A percentile compares a stretch with the other conserved stretches of the same genome.
phyloP scores from a whole-genome alignment of 2,797 vertebrate genomes.

The Tapera naevia region DNA sequence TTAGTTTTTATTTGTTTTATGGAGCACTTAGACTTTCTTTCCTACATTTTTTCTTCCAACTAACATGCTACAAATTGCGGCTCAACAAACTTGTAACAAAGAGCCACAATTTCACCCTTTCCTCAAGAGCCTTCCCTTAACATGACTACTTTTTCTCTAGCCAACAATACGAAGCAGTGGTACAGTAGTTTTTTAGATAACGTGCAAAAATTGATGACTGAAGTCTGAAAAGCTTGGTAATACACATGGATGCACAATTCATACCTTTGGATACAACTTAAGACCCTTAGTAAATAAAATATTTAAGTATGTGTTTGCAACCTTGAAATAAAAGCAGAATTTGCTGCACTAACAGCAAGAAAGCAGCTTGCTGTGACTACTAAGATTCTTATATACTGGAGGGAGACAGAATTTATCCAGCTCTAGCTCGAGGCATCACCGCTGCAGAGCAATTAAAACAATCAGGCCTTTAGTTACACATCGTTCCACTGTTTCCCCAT shows the following conservation, averaged over 20 bases:
- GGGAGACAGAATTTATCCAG: not conserved
- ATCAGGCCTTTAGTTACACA: not conserved
- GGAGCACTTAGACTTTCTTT: not conserved
- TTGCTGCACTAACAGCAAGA: not conserved
- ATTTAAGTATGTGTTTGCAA: not conserved
- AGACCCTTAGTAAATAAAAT: not conserved
- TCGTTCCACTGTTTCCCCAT: not conserved
- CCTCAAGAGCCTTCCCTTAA: not conserved
- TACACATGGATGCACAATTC: rapidly evolving
- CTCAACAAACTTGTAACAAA: not conserved
- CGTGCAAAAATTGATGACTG: rapidly evolving
- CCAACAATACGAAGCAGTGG: not conserved
- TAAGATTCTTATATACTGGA: not conserved
- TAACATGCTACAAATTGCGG: not conserved
- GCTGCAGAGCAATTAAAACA: not conserved
- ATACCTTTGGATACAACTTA: rapidly evolving
- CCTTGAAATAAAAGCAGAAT: not conserved
- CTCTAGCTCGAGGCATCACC: not conserved
- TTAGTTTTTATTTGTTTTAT: not conserved
- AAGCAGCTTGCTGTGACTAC: not conserved
- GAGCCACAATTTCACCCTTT: not conserved
- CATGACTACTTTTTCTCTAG: not conserved
- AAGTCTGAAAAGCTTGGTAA: not conserved
- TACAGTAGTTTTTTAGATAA: too few species aligned
- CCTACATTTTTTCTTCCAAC: not conserved